Conservation (phyloP, 2,888 invertebrate genomes). For the Melanophora roralis region DNA sequence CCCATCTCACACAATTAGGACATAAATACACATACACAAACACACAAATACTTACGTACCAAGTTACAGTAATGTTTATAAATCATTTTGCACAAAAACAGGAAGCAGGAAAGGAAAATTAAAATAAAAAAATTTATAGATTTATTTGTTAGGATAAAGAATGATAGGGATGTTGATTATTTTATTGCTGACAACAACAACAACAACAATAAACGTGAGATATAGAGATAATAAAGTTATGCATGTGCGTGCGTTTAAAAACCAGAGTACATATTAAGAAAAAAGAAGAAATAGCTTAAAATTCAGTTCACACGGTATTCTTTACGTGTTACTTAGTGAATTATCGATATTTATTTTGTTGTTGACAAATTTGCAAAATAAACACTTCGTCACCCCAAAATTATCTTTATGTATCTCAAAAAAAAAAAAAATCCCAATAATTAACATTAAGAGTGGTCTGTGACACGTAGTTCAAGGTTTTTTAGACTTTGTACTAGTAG, state of each 20-base stretch:
- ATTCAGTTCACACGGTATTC: too few species aligned
- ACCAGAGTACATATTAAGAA: background rate
- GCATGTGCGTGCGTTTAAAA: too few species aligned
- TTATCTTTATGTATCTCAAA: too few species aligned
- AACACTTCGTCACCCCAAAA: too few species aligned
- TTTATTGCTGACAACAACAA: background rate
- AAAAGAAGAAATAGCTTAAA: background rate
- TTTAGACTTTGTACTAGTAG: too few species aligned
- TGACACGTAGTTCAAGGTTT: too few species aligned
- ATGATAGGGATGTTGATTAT: background rate
- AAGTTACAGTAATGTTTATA: background rate
- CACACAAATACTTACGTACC: background rate
- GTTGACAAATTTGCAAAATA: too few species aligned
- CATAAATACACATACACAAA: background rate
- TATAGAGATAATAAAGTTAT: background rate
- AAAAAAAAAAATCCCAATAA: too few species aligned
- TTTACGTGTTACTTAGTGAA: too few species aligned
- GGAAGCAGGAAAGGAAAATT: background rate
- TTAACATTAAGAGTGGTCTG: too few species aligned
- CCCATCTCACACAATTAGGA: background rate
- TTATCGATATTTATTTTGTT: too few species aligned
- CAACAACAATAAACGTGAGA: background rate
- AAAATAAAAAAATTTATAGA: background rate
- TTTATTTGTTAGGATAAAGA: background rate
- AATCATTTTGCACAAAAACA: background rate